Evolutionary conservation across 2,888 invertebrate genomes (phyloP), one percentile per base, ranked within the genome.

Genomic region (Chaitophorus viminalis): DNA sequence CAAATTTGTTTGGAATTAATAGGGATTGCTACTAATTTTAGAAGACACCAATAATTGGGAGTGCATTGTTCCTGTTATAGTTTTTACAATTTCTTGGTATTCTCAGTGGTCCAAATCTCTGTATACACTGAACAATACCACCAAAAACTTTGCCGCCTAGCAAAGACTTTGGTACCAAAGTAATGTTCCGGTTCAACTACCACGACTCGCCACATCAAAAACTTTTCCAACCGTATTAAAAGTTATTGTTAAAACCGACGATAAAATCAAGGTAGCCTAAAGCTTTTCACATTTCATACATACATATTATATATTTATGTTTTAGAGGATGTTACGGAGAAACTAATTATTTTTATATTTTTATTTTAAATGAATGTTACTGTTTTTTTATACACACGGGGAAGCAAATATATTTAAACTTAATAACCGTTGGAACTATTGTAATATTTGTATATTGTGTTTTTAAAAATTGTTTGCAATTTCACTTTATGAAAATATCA

Each of bases 161-260:
- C 79, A 14, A 36, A 81, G 29, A 39, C 29, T n/a, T 79, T 81
- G 68, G 14, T 81, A 82, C 82, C 36, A 33, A 74, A 82, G 25
- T 82, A 52, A 72, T 72, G 82, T 82, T 82, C 52, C 72, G 72
- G 54, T 82, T 33, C 33, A 72, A 52, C 33, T 70, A 70, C 31
- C 31, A 68, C 70, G 68, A 70, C 25, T 70, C 70, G 70, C 52
- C 52, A n/a, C 54, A 33, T 74, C 33, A 74, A 82, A 82, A 82
- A 72, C 52, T 82, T 81, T 46, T 72, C 52, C 25, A 31, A 54
- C 36, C 14, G 36, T 70, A 46, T 70, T 70, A 46, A 82, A 82
- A 74, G 74, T 82, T 82, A 54, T 82, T 54, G 74, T 82, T 52
- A 74, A 82, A 54, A 54, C 54, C 9, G 25, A 72, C n/a, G 33